Conservation (phyloP, 2,113 vertebrate genomes). For the Pogona vitticeps region DNA sequence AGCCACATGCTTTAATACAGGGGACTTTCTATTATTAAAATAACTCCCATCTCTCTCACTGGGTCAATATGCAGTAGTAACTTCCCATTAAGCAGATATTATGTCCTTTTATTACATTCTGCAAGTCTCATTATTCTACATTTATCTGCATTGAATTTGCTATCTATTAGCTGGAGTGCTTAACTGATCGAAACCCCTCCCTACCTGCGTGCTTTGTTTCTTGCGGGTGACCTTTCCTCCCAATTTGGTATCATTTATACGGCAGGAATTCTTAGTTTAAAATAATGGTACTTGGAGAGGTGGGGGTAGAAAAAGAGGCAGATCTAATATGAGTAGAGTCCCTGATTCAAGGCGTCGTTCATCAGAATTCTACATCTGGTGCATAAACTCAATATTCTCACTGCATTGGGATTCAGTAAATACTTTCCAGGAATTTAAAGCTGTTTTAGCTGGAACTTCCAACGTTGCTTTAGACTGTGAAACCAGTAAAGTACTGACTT, state of each 20-base stretch:
- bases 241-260: conserved; percentile 76
- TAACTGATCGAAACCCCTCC: conserved; percentile 78
- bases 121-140: conserved; percentile 81
- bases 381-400: conserved; percentile 6
- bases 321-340: conserved; percentile 50
- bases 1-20: conserved; percentile 76
- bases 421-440: background rate
- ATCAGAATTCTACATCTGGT: background rate
- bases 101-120: conserved; percentile 80
- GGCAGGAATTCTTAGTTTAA: conserved; percentile 72
- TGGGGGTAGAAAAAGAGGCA: conserved; percentile 59
- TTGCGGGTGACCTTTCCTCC: conserved; percentile 78
- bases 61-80: conserved; percentile 79
- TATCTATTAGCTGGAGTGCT: conserved; percentile 78
- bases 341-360: conserved; percentile 55
- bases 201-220: conserved; percentile 77
- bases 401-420: background rate
- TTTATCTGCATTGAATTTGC: conserved; percentile 83
- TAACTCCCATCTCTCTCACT: conserved; percentile 77
- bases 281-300: conserved; percentile 65
- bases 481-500: too few relatives aligned
- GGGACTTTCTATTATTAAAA: conserved; percentile 74
- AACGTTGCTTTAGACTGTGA: too few relatives aligned
- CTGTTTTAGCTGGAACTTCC: background rate
- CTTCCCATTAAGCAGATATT: conserved; percentile 81